Evolutionary conservation across 2,797 vertebrate genomes (phyloP).

Genomic region (Myotis findleyi): DNA sequence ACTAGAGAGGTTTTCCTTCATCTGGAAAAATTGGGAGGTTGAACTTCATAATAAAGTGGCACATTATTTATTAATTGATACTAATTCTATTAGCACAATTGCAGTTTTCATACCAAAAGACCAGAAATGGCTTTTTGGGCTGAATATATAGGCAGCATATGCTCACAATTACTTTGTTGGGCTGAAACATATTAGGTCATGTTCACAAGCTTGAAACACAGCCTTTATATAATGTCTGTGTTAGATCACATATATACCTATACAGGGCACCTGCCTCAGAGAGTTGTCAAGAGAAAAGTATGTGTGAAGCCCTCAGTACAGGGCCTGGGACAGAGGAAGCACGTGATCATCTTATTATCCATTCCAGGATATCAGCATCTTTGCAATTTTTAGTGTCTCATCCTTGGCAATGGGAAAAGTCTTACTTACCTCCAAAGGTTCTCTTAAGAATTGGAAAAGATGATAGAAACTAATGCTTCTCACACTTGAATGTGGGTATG

Average conservation of each 20-base stretch:
- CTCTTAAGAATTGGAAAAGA: conserved; percentile 11
- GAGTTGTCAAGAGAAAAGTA: background rate
- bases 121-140: background rate
- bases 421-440: background rate
- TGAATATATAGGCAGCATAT: background rate
- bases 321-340: background rate
- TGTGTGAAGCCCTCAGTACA: background rate
- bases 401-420: background rate
- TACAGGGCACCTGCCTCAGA: background rate
- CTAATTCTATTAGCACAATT: background rate
- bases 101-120: background rate
- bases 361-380: background rate
- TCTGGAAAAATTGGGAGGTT: background rate
- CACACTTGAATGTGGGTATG: background rate
- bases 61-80: background rate
- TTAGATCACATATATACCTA: background rate
- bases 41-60: background rate
- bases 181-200: background rate
- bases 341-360: background rate
- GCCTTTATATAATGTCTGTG: background rate
- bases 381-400: background rate
- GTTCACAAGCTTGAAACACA: background rate
- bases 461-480: background rate
- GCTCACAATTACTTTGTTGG: background rate
- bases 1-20: background rate